phyloP scores from a whole-genome alignment of 1,140 invertebrate species.

The Papilio machaon region DNA sequence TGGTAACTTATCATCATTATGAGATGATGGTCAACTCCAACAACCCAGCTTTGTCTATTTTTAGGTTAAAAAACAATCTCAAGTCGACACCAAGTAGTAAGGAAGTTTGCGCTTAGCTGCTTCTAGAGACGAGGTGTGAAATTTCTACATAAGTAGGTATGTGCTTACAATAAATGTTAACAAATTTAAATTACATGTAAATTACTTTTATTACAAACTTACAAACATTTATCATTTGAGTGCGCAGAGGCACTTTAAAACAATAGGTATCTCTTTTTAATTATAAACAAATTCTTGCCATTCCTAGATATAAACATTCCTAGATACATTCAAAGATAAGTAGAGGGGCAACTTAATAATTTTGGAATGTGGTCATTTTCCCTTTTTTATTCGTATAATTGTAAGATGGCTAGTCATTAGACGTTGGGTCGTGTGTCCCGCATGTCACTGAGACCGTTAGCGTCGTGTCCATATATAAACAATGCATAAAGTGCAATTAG shows the following conservation, averaged over 20 bases:
- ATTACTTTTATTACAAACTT: conserved; percentile 8
- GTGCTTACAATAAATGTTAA: background rate
- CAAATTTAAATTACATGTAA: conserved; percentile 14
- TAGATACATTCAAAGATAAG: background rate
- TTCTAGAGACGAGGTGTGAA: background rate
- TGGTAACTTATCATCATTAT: no score
- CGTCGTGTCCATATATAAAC: conserved; percentile 13
- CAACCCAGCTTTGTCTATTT: background rate
- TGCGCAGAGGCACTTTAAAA: background rate
- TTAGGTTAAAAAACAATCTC: background rate
- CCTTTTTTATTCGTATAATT: background rate
- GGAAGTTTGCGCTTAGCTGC: background rate
- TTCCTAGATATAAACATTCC: no score
- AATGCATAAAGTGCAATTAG: conserved; percentile 35
- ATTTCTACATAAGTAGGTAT: background rate
- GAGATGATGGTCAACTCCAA: background rate
- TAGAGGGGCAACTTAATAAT: background rate
- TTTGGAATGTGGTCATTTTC: background rate
- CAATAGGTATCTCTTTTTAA: background rate
- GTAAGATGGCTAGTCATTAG: background rate
- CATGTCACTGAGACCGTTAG: conserved; percentile 17
- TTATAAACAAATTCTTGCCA: background rate
- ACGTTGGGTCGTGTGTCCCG: background rate
- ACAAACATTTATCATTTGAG: background rate
- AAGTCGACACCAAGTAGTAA: background rate